Evolutionary conservation across 1,140 invertebrate species (phyloP).

Genomic region (Nilaparvata lugens): DNA sequence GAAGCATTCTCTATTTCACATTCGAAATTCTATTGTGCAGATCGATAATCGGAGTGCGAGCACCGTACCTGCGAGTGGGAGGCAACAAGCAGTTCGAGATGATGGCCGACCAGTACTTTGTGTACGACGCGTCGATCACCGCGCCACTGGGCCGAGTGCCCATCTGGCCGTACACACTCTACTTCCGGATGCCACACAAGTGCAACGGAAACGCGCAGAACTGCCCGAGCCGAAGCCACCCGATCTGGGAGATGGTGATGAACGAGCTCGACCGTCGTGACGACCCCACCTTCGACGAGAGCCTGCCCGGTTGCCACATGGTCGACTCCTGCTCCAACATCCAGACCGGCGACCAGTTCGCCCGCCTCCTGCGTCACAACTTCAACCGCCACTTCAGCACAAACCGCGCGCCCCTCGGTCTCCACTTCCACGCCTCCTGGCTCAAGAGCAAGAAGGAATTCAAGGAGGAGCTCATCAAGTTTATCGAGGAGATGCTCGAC

Average conservation of each 20-base stretch:
- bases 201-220: conserved; percentile 89
- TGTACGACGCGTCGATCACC: conserved; percentile 90
- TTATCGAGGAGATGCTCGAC: conserved; percentile 85
- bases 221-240: conserved; percentile 75
- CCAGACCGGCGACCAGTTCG: conserved; percentile 80
- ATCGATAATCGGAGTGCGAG: conserved; percentile 77
- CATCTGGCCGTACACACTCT: conserved; percentile 92
- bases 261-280: conserved; percentile 87
- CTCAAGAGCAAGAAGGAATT: conserved; percentile 90
- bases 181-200: conserved; percentile 91
- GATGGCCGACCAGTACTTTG: conserved; percentile 92
- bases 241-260: conserved; percentile 94
- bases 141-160: conserved; percentile 78
- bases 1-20: no score
- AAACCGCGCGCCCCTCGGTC: conserved; percentile 87
- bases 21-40: no score
- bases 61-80: conserved; percentile 82
- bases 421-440: conserved; percentile 94
- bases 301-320: conserved; percentile 85
- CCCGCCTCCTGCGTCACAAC: conserved; percentile 78
- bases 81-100: conserved; percentile 93
- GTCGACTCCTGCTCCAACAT: conserved; percentile 90
- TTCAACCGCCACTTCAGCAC: conserved; percentile 88
- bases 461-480: conserved; percentile 83
- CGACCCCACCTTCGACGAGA: conserved; percentile 84